A percentile compares a stretch with the other conserved stretches of the same genome.
phyloP scores from a whole-genome alignment of 2,113 vertebrate species.

The Carollia perspicillata region DNA sequence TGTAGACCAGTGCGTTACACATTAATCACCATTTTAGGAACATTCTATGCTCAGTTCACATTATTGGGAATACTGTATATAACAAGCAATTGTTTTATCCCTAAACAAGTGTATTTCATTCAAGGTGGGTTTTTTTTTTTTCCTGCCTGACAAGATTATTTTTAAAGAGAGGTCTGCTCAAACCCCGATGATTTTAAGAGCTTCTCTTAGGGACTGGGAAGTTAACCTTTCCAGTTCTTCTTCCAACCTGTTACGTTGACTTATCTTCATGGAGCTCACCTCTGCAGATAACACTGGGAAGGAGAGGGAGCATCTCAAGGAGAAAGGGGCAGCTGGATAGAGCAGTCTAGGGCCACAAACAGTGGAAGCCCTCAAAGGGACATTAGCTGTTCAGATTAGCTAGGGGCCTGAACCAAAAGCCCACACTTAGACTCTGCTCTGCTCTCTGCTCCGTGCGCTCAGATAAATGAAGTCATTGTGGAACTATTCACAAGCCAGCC shows the following conservation, averaged over 20 bases:
- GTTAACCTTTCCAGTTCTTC: background rate
- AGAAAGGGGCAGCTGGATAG: background rate
- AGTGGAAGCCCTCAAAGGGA: conserved; percentile 24
- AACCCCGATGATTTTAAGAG: conserved; percentile 7
- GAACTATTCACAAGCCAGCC: conserved; percentile 73
- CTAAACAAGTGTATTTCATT: conserved; percentile 39
- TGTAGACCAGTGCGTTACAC: conserved; percentile 68
- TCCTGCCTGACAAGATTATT: background rate
- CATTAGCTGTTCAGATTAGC: conserved; percentile 66
- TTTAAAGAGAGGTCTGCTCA: background rate
- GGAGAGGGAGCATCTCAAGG: background rate
- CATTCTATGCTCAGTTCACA: conserved; percentile 55
- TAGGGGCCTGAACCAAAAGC: conserved; percentile 69
- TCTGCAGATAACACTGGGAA: background rate
- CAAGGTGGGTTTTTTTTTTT: background rate
- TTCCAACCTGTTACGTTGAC: conserved; percentile 20
- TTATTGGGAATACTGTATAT: conserved; percentile 64
- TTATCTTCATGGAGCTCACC: background rate
- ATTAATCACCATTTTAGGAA: conserved; percentile 71
- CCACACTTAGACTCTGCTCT: conserved; percentile 73
- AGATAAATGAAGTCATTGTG: conserved; percentile 83
- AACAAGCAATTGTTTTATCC: conserved; percentile 70
- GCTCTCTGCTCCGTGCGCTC: conserved; percentile 75
- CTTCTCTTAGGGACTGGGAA: background rate
- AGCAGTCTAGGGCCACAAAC: background rate